phyloP scores from a whole-genome alignment of 2,113 vertebrate species.

The Ginglymostoma cirratum region DNA sequence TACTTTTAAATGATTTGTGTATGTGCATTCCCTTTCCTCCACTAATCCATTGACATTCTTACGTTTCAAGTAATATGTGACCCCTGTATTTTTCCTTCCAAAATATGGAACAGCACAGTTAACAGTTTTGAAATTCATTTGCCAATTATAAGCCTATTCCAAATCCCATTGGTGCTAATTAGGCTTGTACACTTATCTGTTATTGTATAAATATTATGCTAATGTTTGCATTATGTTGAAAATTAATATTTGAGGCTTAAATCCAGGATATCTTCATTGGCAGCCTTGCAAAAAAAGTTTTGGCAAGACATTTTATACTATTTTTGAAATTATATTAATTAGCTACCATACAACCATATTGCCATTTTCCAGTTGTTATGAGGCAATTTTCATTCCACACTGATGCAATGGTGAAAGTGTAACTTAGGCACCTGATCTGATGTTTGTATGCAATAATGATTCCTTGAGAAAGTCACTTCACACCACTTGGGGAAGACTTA shows the following conservation, averaged over 20 bases:
- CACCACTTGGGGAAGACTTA: not conserved
- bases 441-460: not conserved
- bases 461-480: not conserved
- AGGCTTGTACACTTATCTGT: not conserved
- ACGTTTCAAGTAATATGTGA: not conserved
- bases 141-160: not conserved
- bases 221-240: not conserved
- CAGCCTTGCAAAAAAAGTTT: not conserved
- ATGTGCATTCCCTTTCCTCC: not conserved
- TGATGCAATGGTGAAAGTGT: not conserved
- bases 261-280: not conserved
- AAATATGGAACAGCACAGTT: not conserved
- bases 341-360: not conserved
- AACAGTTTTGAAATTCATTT: not conserved
- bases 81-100: not conserved
- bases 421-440: not conserved
- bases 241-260: not conserved
- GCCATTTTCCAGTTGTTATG: not conserved
- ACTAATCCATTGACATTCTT: not conserved
- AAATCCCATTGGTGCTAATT: not conserved
- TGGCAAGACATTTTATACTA: not conserved
- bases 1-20: not conserved
- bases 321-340: not conserved
- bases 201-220: slow-evolving; percentile 1
- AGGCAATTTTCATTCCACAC: not conserved